Evolutionary conservation across 2,797 vertebrate species (phyloP), one percentile per base, ranked within the genome.

Genomic region (Perodicticus potto): DNA sequence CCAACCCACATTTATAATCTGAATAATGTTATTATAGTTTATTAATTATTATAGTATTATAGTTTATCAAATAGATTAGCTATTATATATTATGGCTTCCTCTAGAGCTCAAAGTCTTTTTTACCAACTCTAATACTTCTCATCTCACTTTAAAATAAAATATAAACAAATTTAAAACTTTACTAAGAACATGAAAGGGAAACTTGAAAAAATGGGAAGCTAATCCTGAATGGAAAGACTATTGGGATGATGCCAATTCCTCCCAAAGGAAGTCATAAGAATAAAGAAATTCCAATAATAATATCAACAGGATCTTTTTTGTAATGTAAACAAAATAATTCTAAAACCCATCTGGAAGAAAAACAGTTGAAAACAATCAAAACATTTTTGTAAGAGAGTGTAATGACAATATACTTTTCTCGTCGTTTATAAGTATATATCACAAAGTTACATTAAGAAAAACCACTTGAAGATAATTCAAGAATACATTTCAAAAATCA

Each of bases 161-260:
- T 89, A 86, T 49, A 49, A 93, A 88, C 45, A 73, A 27, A 92
- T 37, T 53, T 85, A 86, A 83, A 89, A 90, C 59, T 63, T 45
- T 34, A 49, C 16, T 57, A 87, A 69, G 61, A 92, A 91, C 8
- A 73, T 37, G 69, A 61, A 81, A 94, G 59, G 29, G 70, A 91
- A 95, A 76, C 25, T 16, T 85, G 57, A 88, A 84, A 73, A 90
- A 59, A n/a, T 76, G 4, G 43, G 27, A 76, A 81, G 45, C 34
- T 93, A 77, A n/a, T 27, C 73, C 32, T 88, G 59, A 97, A 87
- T 72, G 34, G 32, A 89, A 95, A 97, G 37, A 96, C 61, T 85
- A 76, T 1, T 80, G 4, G 61, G 96, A 86, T 96, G 59, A 94
- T 45, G 57, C 55, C 32, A 93, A 80, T 37, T 89, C n/a, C 12